Evolutionary conservation across 2,797 vertebrate genomes (phyloP).

Genomic region (Enteromius afrohamiltoni): DNA sequence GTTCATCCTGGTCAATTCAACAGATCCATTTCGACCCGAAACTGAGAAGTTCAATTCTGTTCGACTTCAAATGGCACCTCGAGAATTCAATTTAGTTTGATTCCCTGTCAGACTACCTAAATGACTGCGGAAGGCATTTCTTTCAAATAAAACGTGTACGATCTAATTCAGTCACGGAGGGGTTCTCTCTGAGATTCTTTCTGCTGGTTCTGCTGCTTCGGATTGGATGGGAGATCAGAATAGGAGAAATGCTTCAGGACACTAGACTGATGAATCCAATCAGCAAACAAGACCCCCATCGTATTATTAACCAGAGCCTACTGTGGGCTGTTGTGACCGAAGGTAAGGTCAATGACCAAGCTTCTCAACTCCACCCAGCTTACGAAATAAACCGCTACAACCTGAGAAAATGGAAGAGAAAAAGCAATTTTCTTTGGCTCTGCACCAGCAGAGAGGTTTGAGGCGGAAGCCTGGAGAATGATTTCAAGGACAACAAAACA

Average conservation of each 20-base stretch:
- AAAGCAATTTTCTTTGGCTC: conserved; percentile 55
- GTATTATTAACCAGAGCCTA: conserved; percentile 64
- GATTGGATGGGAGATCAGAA: conserved; percentile 69
- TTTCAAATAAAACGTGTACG: neutral
- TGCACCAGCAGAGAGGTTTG: conserved; percentile 21
- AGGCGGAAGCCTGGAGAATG: conserved; percentile 22
- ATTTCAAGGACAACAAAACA: conserved; percentile 44
- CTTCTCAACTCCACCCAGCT: conserved; percentile 43
- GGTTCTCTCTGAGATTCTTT: neutral
- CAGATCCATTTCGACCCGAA: neutral
- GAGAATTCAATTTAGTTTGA: neutral
- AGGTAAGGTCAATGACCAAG: conserved; percentile 68
- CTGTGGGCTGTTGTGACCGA: conserved; percentile 61
- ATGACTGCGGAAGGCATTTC: neutral
- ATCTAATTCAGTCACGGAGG: neutral
- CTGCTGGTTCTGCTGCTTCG: conserved; percentile 60
- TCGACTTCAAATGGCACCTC: neutral
- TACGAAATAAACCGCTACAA: conserved; percentile 54
- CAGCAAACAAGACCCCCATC: conserved; percentile 57
- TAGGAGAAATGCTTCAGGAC: conserved; percentile 73
- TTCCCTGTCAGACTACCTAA: conserved; percentile 21
- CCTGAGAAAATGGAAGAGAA: conserved; percentile 50
- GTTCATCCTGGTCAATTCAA: neutral
- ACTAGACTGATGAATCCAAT: conserved; percentile 74
- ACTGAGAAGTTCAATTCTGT: neutral